Conservation (phyloP, 2,113 vertebrate genomes). For the human (Homo sapiens) region DNA sequence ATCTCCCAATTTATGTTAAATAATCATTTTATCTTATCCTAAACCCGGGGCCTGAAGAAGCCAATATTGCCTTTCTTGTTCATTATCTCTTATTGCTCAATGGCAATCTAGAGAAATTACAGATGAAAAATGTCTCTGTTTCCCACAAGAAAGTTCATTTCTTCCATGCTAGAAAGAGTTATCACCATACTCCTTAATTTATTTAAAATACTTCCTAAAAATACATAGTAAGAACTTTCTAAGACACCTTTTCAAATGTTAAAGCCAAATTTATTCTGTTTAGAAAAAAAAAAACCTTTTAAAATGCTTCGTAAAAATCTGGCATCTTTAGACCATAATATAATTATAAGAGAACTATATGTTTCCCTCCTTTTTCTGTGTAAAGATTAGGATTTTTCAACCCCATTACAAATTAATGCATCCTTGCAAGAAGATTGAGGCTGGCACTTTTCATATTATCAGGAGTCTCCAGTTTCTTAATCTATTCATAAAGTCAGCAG, state of each 20-base stretch:
- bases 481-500: background rate
- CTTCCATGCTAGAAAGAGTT: conserved; percentile 39
- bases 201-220: conserved; percentile 60
- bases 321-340: conserved; percentile 16
- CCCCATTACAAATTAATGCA: background rate
- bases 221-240: conserved; percentile 53
- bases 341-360: background rate
- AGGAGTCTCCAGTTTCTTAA: background rate
- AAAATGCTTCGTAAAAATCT: conserved; percentile 44
- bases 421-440: background rate
- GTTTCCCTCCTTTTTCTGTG: background rate
- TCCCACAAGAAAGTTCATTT: conserved; percentile 18
- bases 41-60: background rate
- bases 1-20: conserved; percentile 8
- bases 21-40: conserved; percentile 13
- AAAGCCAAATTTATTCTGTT: conserved; percentile 49
- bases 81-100: background rate
- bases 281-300: background rate
- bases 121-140: conserved; percentile 28
- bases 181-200: conserved; percentile 43
- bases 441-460: background rate
- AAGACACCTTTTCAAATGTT: conserved; percentile 39
- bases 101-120: conserved; percentile 20
- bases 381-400: conserved; percentile 6
- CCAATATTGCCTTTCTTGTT: background rate